Conservation (phyloP, 1,140 invertebrate species). For the Araneus ventricosus region DNA sequence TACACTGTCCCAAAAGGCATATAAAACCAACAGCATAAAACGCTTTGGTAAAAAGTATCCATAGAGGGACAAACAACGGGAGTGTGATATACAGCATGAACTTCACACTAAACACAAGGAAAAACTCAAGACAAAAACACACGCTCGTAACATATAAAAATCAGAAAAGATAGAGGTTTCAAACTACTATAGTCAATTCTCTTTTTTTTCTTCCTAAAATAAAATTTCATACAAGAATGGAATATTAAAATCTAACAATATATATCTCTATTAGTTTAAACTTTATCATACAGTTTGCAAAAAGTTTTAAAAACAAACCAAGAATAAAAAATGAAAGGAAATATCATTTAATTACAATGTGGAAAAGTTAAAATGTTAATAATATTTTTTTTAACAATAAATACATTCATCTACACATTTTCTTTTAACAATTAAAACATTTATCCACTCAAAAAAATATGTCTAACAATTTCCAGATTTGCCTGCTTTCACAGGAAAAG, state of each 20-base stretch:
- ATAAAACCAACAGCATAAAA: slow-evolving; percentile 71
- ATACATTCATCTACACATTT: not conserved
- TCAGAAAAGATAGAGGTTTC: slow-evolving; percentile 1
- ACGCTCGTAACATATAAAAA: slow-evolving; percentile 47
- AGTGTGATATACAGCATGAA: slow-evolving; percentile 71
- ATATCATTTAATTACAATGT: slow-evolving; percentile 23
- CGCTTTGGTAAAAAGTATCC: slow-evolving; percentile 63
- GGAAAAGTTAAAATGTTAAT: not conserved
- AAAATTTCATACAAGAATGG: slow-evolving; percentile 45
- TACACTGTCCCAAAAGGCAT: slow-evolving; percentile 63
- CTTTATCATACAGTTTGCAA: slow-evolving; percentile 17
- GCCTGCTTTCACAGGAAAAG: not conserved
- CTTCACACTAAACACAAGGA: slow-evolving; percentile 27
- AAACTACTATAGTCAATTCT: slow-evolving; percentile 5
- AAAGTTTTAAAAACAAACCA: slow-evolving; percentile 8
- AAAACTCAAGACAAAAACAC: slow-evolving; percentile 54
- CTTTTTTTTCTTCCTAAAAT: slow-evolving; percentile 25
- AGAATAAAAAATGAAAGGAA: not conserved
- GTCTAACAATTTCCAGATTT: not conserved
- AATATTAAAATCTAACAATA: slow-evolving; percentile 56
- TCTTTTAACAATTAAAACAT: not conserved
- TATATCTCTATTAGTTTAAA: slow-evolving; percentile 44
- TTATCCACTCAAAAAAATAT: not conserved
- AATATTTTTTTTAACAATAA: not conserved
- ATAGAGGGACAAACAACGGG: slow-evolving; percentile 71